Evolutionary conservation across 2,797 vertebrate species (phyloP).

Genomic region (Zenarchopterus dispar): DNA sequence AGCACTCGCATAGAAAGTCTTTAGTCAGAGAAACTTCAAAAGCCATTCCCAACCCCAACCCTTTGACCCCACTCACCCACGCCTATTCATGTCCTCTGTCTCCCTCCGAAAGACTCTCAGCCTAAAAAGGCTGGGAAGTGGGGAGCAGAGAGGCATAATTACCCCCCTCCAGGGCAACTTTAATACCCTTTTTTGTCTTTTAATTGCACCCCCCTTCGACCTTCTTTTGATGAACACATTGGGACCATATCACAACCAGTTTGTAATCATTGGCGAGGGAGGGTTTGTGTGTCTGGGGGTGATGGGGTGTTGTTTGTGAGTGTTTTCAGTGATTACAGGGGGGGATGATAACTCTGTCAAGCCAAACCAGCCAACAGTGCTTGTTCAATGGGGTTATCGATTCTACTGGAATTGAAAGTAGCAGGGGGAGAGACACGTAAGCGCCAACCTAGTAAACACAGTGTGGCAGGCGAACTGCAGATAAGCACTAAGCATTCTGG

Average conservation of each 20-base stretch:
- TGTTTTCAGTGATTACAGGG: constrained; percentile 45
- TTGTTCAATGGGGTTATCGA: constrained; percentile 71
- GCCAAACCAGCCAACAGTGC: constrained; percentile 60
- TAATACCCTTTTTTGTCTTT: constrained; percentile 85
- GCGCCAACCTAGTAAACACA: constrained; percentile 69
- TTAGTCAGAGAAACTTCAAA: constrained; percentile 69
- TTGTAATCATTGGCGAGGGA: constrained; percentile 60
- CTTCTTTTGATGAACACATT: constrained; percentile 79
- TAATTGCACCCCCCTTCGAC: constrained; percentile 78
- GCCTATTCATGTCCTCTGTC: constrained; percentile 56
- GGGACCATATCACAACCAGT: constrained; percentile 75
- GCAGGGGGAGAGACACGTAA: constrained; percentile 59
- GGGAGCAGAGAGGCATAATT: constrained; percentile 76
- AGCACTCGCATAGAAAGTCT: constrained; percentile 29
- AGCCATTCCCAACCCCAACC: constrained; percentile 63
- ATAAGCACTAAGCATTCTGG: constrained; percentile 68
- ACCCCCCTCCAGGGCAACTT: constrained; percentile 80
- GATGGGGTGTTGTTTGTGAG: constrained; percentile 48
- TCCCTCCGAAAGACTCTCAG: constrained; percentile 47
- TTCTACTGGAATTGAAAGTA: constrained; percentile 72
- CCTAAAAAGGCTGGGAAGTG: constrained; percentile 71
- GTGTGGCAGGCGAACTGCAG: constrained; percentile 65
- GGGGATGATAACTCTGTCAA: constrained; percentile 63
- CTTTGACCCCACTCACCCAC: constrained; percentile 71
- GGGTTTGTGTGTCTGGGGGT: not conserved